Base-by-base conservation (phyloP, 2,797 vertebrate genomes). In the Telmatherina bonti region DNA sequence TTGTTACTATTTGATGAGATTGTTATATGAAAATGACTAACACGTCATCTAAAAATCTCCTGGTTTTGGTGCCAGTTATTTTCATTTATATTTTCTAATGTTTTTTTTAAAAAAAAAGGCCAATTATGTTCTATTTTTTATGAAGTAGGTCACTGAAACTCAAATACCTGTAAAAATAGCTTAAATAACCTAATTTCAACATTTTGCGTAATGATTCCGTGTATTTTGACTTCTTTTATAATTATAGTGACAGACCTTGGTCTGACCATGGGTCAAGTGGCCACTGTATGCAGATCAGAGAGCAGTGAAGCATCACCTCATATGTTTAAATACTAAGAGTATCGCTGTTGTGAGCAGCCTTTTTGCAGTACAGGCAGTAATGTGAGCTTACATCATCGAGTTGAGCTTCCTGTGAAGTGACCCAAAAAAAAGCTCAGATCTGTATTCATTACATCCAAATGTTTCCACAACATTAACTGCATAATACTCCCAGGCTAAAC, bases 391-490 rank as follows among this genome's bases (percentile, higher is more conserved):
- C 77, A 86, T 86, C 85, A 91, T 89, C 84, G 72, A 83, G 77
- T 85, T 85, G 84, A 88, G 88, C 88, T 84, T 85, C 78, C 82
- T 79, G 85, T 90, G 87, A 92, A 91, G 87, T 92, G 91, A 92
- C 88, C 85, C 83, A 70, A 89, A 81, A 79, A 89, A 88, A 67
- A 66, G 64, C 81, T 86, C 80, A 60, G 85, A 86, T 93, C 85
- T 87, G 89, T 90, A 91, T 92, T 90, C 88, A 89, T 92, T 90
- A 87, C 89, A 90, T 92, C 84, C 79, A 81, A 85, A 91, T 89
- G 75, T 89, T 91, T 93, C 90, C 81, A 85, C 90, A 89, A 88
- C 86, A 90, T 93, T 92, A 91, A 88, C 84, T 49, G 54, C 27
- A 27, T 87, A 89, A 92, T 89, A 85, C 84, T 88, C 74, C 63